Base-by-base conservation (phyloP, 1,140 invertebrate genomes). In the Drosophila nebulosa region DNA sequence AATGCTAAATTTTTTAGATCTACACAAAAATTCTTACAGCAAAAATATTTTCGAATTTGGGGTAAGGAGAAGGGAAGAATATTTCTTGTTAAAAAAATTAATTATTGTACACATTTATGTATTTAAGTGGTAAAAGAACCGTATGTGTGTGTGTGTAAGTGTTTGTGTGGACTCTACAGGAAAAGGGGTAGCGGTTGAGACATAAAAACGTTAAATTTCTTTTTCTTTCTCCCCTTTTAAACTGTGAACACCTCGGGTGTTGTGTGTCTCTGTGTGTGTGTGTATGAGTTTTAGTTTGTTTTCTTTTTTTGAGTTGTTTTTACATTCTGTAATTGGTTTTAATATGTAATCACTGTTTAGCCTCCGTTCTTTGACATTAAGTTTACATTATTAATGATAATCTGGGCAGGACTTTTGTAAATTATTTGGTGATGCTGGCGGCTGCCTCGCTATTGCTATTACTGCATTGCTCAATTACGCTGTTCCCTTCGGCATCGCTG, bases 311-410 rank as follows among this genome's bases (percentile, higher is more conserved):
- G 35, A 46, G 5, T 46, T 46, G 39, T 9, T 18, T 46, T 16
- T 18, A 4, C 1, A 10, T 46, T 46, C 39, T 46, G 39, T 21
- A 46, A 16, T 46, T 46, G 39, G 7, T 46, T 46, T 46, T 18
- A 46, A 70, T 81, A 86, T 88, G 74, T 78, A 86, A 86, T 86
- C 83, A 86, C 83, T 83, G 83, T 83, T 88, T 86, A 86, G 83
- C 83, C 83, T 86, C 83, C 83, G 68, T 86, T 88, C 78, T 88
- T 88, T 86, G 83, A 86, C 83, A 86, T 88, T 88, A 88, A 88
- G 83, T 86, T 88, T 55, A 55, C 62, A 64, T 39, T 62, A 53
- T 84, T 64, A 64, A 46, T 79, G 39, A 46, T 46, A 46, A 42
- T 74, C 50, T 86, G 57, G 52, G 61, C 70, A 70, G 53, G 55